Conservation (phyloP, 2,888 invertebrate genomes). For the Drosophila recens region DNA sequence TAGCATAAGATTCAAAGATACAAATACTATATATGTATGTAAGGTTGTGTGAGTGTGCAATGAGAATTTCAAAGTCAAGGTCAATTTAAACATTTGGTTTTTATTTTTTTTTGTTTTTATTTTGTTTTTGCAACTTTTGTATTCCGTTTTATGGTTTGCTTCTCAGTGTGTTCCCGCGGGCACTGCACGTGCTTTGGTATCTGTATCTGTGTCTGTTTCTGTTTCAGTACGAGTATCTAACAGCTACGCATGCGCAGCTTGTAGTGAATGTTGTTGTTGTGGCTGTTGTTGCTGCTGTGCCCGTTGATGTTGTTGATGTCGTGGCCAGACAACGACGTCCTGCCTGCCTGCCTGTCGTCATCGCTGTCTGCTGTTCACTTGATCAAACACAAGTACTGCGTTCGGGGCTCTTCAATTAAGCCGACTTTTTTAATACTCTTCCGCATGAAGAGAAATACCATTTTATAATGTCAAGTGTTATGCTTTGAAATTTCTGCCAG, state of each 20-base stretch:
- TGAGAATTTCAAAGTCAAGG: constrained; percentile 83
- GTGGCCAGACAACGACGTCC: constrained; percentile 55
- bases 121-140: constrained; percentile 36
- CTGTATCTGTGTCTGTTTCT: constrained; percentile 36
- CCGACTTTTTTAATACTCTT: constrained; percentile 14
- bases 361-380: constrained; percentile 70
- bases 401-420: constrained; percentile 8
- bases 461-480: neutral
- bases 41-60: constrained; percentile 56
- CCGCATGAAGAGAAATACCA: neutral
- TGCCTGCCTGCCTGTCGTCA: constrained; percentile 38
- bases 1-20: constrained; percentile 21
- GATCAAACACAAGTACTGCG: constrained; percentile 70
- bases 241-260: constrained; percentile 69
- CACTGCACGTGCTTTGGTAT: constrained; percentile 64
- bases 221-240: constrained; percentile 64
- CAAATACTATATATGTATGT: constrained; percentile 17
- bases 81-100: constrained; percentile 74
- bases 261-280: constrained; percentile 36
- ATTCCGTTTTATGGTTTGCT: constrained; percentile 40
- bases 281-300: too few relatives aligned
- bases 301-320: constrained; percentile 30
- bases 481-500: too few relatives aligned
- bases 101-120: too few relatives aligned
- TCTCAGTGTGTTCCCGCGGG: constrained; percentile 40